Evolutionary conservation across 2,888 invertebrate genomes (phyloP).

Genomic region (Melanostoma mellinum): DNA sequence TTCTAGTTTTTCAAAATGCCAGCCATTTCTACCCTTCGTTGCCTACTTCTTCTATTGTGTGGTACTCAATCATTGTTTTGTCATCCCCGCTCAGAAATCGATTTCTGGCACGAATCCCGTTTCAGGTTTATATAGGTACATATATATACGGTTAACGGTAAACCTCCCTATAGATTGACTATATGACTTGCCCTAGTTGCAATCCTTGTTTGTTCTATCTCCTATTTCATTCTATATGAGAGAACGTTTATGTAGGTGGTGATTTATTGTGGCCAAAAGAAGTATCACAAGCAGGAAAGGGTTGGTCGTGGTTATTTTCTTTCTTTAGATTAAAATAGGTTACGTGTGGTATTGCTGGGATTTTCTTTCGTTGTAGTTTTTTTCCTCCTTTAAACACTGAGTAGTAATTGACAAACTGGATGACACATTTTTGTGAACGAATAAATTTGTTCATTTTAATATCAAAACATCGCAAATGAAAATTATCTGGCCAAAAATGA

Average conservation of each 20-base stretch:
- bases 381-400: too few relatives aligned
- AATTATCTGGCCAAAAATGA: too few relatives aligned
- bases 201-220: background rate
- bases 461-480: too few relatives aligned
- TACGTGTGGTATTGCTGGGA: too few relatives aligned
- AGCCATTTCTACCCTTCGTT: too few relatives aligned
- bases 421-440: too few relatives aligned
- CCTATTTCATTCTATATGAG: background rate
- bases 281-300: background rate
- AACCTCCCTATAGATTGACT: background rate
- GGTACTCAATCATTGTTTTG: conserved; percentile 34
- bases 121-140: background rate
- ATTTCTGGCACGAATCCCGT: conserved; percentile 34
- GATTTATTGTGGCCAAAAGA: conserved; percentile 22
- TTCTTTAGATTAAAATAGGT: too few relatives aligned
- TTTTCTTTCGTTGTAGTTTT: too few relatives aligned
- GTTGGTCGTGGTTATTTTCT: too few relatives aligned
- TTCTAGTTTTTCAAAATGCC: background rate
- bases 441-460: too few relatives aligned
- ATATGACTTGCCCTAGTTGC: conserved; percentile 20
- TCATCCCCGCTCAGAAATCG: conserved; percentile 35
- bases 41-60: background rate
- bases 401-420: too few relatives aligned
- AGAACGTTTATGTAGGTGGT: conserved; percentile 19
- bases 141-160: background rate